Base-by-base conservation (phyloP, 2,113 vertebrate genomes). In the Psilopsiagon aymara region DNA sequence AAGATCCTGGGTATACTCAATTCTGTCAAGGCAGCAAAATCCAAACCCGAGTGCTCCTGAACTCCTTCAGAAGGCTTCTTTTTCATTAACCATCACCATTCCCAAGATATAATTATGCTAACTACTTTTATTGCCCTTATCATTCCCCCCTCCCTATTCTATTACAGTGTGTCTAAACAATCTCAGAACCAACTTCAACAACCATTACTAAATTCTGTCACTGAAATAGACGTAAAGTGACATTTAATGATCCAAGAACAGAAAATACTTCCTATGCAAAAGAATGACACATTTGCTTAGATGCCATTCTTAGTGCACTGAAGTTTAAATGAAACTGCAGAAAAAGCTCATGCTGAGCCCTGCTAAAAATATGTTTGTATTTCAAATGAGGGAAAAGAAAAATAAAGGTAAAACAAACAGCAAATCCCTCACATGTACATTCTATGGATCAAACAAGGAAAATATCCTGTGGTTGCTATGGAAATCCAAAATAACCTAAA, bases 401-500 rank as follows among this genome's bases (percentile, higher is more conserved):
- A 60, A 81, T 6, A 76, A 71, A 81, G 57, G 51, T 46, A 84
- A 86, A 70, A 8, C 27, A 73, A 75, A 46, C 63, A 87, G 39
- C 71, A 87, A 91, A 82, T 6, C 31, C 28, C 64, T 84, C 39
- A 39, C 47, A 62, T 33, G 28, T 25, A 82, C 81, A 53, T 47
- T 55, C 51, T 71, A 80, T 41, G 52, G 74, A 71, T 88, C 83
- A 85, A 94, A 49, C 33, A 73, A 76, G 60, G 49, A 64, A 91
- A 92, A 60, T 10, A 35, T 64, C 52, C 84, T 62, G 60, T 37
- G 18, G 89, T 85, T 91, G 67, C 81, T 76, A 92, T 82, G 81
- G 87, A 90, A 95, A 94, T 94, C 53, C 49, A 82, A 92, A 87
- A 89, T 95, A 94, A 90, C 29, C 62, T 62, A n/a, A 75, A 44